These are phyloP conservation scores for Stomorhina lunata DNA, from an alignment of 2,888 invertebrate species.

Conservation along the genomic window DNA sequence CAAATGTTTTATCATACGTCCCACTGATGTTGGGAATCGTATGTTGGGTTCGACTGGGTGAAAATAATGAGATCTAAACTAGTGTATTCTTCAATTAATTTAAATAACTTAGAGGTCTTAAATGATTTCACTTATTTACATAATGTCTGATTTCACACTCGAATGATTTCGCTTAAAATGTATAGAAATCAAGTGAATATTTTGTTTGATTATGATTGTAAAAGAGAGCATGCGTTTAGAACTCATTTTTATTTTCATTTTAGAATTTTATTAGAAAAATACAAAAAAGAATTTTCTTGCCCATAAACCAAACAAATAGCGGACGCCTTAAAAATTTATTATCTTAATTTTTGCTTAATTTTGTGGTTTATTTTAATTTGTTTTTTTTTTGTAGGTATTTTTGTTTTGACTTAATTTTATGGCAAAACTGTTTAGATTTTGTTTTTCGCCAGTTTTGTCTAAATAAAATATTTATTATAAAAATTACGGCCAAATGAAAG, in stretches of 20 bases:
- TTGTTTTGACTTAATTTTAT: no score
- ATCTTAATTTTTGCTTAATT: slow-evolving; percentile 1
- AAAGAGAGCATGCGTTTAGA: slow-evolving; percentile 9
- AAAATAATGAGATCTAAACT: not conserved
- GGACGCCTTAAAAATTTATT: not conserved
- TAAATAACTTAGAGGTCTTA: not conserved
- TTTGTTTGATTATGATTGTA: slow-evolving; percentile 14
- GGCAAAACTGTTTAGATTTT: no score
- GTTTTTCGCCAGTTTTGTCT: no score
- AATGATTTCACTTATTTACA: not conserved
- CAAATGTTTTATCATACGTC: not conserved
- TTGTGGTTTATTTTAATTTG: not conserved
- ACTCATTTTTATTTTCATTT: not conserved
- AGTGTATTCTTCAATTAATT: not conserved
- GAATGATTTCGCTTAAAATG: slow-evolving; percentile 3
- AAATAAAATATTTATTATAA: no score
- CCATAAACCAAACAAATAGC: not conserved
- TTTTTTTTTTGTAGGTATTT: not conserved
- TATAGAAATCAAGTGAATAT: not conserved
- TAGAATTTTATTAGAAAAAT: not conserved
- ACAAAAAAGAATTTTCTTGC: not conserved
- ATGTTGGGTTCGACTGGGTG: not conserved
- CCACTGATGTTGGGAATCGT: slow-evolving; percentile 15
- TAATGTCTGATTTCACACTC: not conserved
- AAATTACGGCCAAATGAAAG: no score